These are phyloP conservation scores for Pachyuromys duprasi DNA, from an alignment of 2,797 vertebrate genomes.

Conservation along the genomic window DNA sequence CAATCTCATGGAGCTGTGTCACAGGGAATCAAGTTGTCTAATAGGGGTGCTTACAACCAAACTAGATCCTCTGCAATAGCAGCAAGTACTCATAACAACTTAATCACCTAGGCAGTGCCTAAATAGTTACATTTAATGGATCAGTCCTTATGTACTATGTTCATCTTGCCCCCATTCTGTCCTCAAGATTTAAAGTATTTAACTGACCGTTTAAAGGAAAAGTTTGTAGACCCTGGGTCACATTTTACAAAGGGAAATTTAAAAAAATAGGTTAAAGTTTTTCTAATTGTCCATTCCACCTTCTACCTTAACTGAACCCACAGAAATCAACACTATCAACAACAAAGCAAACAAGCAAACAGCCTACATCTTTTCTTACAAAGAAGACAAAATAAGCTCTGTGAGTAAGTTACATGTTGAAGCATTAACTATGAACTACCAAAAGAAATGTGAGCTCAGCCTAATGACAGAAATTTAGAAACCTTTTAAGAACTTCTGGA, in stretches of 20 bases:
- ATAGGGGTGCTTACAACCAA: neutral
- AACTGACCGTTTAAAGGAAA: neutral
- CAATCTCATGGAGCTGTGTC: neutral
- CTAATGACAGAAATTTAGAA: neutral
- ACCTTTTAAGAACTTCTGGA: neutral
- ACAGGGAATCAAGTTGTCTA: neutral
- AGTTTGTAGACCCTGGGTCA: neutral
- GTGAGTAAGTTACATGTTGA: neutral
- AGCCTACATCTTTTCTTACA: neutral
- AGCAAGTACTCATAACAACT: neutral
- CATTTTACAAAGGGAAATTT: neutral
- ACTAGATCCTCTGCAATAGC: neutral
- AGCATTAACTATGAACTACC: neutral
- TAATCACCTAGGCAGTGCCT: neutral
- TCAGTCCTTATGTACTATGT: neutral
- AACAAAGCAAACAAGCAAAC: neutral
- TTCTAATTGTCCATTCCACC: neutral
- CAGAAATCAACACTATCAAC: neutral
- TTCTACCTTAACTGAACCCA: neutral
- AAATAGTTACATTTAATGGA: neutral
- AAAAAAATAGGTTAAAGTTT: neutral
- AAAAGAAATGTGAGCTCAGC: neutral
- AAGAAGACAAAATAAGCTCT: neutral
- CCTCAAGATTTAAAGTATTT: conserved; percentile 7
- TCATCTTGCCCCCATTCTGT: neutral